A percentile compares a stretch with the other conserved stretches of the same genome.
Conservation (phyloP, 1,140 invertebrate species). For the Euwallacea fornicatus region DNA sequence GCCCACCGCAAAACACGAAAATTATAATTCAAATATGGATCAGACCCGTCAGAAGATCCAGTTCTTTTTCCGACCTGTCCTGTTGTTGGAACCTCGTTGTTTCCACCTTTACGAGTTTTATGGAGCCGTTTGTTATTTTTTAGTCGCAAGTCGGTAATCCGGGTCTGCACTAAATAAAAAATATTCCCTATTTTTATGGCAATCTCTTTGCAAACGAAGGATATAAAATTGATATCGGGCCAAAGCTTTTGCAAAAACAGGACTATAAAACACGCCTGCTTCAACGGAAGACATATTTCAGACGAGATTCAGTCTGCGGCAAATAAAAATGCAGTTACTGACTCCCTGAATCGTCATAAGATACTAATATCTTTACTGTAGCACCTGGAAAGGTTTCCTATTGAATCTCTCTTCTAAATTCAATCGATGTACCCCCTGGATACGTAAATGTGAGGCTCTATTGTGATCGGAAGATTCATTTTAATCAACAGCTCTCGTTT, state of each 20-base stretch:
- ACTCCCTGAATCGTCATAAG: constrained; percentile 14
- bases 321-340: constrained; percentile 24
- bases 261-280: constrained; percentile 20
- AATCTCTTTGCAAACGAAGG: constrained; percentile 26
- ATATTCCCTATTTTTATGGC: constrained; percentile 27
- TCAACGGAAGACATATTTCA: constrained; percentile 26
- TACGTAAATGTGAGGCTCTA: neutral
- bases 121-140: constrained; percentile 26
- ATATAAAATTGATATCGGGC: constrained; percentile 31
- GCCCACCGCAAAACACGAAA: no score
- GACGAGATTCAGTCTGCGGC: constrained; percentile 22
- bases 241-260: constrained; percentile 24
- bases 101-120: constrained; percentile 18
- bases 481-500: neutral
- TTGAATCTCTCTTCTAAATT: neutral
- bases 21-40: no score
- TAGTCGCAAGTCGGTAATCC: constrained; percentile 23
- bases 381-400: neutral
- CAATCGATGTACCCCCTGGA: neutral
- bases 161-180: constrained; percentile 26
- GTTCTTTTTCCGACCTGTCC: no score
- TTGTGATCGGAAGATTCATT: neutral
- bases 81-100: no score
- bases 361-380: constrained; percentile 4
- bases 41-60: no score